Base-by-base conservation (phyloP, 1,140 invertebrate species). In the Eufriesea mexicana region DNA sequence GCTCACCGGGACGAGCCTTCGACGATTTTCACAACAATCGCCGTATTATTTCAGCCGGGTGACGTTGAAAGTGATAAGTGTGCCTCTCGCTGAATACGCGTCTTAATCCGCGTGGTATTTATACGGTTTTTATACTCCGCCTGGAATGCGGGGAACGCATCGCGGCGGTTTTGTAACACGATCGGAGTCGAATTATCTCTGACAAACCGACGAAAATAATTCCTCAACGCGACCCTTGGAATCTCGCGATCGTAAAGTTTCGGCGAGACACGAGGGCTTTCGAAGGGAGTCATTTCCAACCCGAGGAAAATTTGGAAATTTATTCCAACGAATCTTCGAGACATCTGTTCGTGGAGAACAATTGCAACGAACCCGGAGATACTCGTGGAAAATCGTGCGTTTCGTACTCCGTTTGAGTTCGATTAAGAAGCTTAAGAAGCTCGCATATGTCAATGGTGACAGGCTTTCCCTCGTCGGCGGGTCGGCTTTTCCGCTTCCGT, bases 401-500 rank as follows among this genome's bases (percentile, higher is more conserved):
- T n/a, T n/a, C n/a, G 67, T 68, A 61, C 51, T 54, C 59, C 49
- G 20, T 70, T 74, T 45, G 64, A 49, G 61, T 35, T 64, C 66
- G 83, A 86, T 84, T 81, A 74, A 73, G 59, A 80, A 54, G 28
- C 68, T 55, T 59, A 4, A 2, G 35, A 4, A 35, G 4, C 1
- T 35, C 35, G 74, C 80, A 73, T n/a, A 85, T 75, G 70, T 45
- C 71, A 61, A 45, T 55, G 51, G 66, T 25, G 77, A 54, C 45
- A 55, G 76, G 49, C 35, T 73, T 62, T 57, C 42, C 54, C 67
- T 51, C 64, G 76, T 25, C 12, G 49, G 2, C 51, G 66, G 35
- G 61, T 47, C 47, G 47, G 51, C 1, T 77, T 77, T 74, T 76
- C 83, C 78, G 88, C 80, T 91, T 92, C 91, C 91, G 91, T 92